Percentiles rank a stretch among this genome's conserved stretches.
phyloP scores from a whole-genome alignment of 2,797 vertebrate genomes.

The Cossypha niveicapilla region DNA sequence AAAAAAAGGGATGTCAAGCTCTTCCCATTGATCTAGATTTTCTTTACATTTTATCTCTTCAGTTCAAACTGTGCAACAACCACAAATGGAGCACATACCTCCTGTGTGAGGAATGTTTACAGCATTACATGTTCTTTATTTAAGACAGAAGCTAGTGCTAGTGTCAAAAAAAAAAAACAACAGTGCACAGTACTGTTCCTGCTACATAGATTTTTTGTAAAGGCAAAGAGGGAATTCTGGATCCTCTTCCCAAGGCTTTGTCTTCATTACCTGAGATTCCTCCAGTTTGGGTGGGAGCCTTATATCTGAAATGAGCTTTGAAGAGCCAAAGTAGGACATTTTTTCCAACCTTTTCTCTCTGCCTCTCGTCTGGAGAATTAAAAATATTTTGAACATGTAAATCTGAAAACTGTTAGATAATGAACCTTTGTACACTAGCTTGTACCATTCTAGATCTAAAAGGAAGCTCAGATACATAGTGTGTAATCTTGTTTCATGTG shows the following conservation, averaged over 20 bases:
- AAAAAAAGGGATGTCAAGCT: slow-evolving; percentile 46
- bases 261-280: not conserved
- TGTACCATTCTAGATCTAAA: not conserved
- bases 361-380: not conserved
- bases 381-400: not conserved
- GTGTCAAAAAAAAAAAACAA: not conserved
- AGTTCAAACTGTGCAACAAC: slow-evolving; percentile 1
- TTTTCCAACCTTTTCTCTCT: not conserved
- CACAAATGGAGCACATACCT: slow-evolving; percentile 25
- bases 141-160: slow-evolving; percentile 62
- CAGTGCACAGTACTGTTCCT: not conserved
- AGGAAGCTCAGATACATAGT: not conserved
- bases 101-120: slow-evolving; percentile 27
- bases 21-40: slow-evolving; percentile 49
- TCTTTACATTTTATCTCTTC: not conserved
- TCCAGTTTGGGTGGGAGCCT: not conserved
- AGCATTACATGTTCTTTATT: slow-evolving; percentile 38
- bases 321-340: not conserved
- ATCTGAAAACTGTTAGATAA: not conserved
- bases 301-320: not conserved
- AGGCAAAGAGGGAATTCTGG: not conserved
- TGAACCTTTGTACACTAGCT: not conserved
- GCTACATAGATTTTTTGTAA: slow-evolving; percentile 26
- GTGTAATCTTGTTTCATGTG: not conserved
- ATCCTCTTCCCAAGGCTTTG: not conserved